A percentile compares a stretch with the other conserved stretches of the same genome.
These are phyloP conservation scores for Whitmania pigra DNA, from an alignment of 1,140 invertebrate species.

Conservation along the genomic window DNA sequence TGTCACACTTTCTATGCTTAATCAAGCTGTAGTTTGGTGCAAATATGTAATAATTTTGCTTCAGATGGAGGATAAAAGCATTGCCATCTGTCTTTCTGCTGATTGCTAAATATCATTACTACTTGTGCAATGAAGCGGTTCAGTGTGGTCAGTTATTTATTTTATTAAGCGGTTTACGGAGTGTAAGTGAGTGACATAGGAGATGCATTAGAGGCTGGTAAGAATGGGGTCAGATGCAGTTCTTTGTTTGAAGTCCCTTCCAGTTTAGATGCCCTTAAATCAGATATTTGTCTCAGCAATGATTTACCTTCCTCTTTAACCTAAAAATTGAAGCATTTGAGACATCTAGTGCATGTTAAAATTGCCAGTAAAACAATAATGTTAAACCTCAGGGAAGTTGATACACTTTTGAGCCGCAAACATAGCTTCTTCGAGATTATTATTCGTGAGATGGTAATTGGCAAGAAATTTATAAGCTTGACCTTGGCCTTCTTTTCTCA, in stretches of 20 bases:
- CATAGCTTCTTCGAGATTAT: constrained; percentile 68
- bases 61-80: no score
- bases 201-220: not conserved
- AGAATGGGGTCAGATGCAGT: not conserved
- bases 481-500: constrained; percentile 53
- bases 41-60: no score
- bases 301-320: constrained; percentile 82
- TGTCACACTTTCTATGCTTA: no score
- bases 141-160: no score
- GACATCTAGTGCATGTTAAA: not conserved
- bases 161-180: not conserved
- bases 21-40: no score
- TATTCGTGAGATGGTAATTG: constrained; percentile 68
- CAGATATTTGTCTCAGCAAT: constrained; percentile 60
- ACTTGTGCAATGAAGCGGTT: no score
- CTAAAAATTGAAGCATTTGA: constrained; percentile 42
- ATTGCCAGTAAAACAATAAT: not conserved
- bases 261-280: not conserved
- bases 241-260: constrained; percentile 8
- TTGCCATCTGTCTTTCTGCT: no score
- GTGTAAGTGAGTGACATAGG: constrained; percentile 6
- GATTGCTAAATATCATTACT: no score
- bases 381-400: constrained; percentile 49
- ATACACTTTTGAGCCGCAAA: constrained; percentile 85
- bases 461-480: constrained; percentile 78